phyloP scores from a whole-genome alignment of 2,113 vertebrate species.

The Sphyrna mokarran region DNA sequence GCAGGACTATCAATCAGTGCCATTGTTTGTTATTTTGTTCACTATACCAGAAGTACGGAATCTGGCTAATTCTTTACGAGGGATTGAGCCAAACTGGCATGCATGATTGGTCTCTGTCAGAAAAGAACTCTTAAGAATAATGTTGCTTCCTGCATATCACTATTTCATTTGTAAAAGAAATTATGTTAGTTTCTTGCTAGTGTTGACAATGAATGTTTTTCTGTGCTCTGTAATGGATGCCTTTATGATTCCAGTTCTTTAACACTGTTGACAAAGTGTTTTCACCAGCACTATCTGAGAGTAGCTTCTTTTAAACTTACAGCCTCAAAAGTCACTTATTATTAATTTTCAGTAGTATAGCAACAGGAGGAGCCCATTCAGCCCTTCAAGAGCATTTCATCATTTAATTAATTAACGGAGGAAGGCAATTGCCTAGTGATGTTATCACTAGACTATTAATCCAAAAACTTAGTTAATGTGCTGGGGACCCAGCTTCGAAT shows the following conservation, averaged over 20 bases:
- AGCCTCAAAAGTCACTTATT: not conserved
- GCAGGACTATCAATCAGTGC: not conserved
- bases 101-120: not conserved
- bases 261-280: not conserved
- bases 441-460: too few species aligned
- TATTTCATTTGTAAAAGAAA: not conserved
- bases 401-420: not conserved
- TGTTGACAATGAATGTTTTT: not conserved
- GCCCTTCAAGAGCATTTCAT: not conserved
- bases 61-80: not conserved
- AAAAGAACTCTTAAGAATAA: not conserved
- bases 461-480: too few species aligned
- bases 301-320: not conserved
- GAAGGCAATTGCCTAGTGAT: too few species aligned
- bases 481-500: too few species aligned
- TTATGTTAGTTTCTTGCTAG: not conserved
- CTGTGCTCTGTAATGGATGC: not conserved
- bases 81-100: slow-evolving; percentile 9
- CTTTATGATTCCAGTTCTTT: not conserved
- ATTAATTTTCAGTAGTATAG: not conserved
- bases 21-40: not conserved
- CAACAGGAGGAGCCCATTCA: not conserved
- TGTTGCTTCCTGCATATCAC: not conserved
- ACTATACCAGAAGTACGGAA: not conserved
- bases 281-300: not conserved